A percentile compares a stretch with the other conserved stretches of the same genome.
Evolutionary conservation across 2,888 invertebrate species (phyloP).

Genomic region (Plemyria rubiginata): DNA sequence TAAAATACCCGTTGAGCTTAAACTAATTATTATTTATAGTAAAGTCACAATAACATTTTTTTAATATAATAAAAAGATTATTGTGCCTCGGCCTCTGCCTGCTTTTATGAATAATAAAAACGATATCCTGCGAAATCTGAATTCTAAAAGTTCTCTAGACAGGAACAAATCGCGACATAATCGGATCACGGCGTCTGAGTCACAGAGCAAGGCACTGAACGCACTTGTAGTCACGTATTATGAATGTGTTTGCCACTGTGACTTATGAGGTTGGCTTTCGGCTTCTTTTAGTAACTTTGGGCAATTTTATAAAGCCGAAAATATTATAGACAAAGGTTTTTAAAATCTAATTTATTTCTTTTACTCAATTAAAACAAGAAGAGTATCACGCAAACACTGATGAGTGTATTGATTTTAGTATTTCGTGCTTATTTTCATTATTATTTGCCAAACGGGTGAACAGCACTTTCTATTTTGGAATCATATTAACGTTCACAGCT

Average conservation of each 20-base stretch:
- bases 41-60: too few species aligned
- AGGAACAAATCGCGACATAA: slow-evolving; percentile 32
- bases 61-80: too few species aligned
- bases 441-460: too few species aligned
- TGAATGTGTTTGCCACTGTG: slow-evolving; percentile 60
- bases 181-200: slow-evolving; percentile 33
- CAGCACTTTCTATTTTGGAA: too few species aligned
- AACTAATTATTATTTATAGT: too few species aligned
- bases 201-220: slow-evolving; percentile 39
- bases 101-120: neutral
- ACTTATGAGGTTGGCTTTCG: slow-evolving; percentile 7
- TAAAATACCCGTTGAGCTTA: too few species aligned
- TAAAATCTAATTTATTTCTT: neutral
- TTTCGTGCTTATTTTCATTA: too few species aligned
- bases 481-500: neutral
- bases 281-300: slow-evolving; percentile 1
- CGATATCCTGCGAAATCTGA: neutral
- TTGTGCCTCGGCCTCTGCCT: too few species aligned
- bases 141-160: slow-evolving; percentile 17
- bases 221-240: slow-evolving; percentile 46
- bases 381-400: too few species aligned
- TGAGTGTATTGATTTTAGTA: too few species aligned
- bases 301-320: neutral
- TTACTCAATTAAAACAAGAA: too few species aligned
- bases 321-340: neutral